Evolutionary conservation across 1,140 invertebrate species (phyloP), one percentile per base, ranked within the genome.

Genomic region (Batillaria attramentaria): DNA sequence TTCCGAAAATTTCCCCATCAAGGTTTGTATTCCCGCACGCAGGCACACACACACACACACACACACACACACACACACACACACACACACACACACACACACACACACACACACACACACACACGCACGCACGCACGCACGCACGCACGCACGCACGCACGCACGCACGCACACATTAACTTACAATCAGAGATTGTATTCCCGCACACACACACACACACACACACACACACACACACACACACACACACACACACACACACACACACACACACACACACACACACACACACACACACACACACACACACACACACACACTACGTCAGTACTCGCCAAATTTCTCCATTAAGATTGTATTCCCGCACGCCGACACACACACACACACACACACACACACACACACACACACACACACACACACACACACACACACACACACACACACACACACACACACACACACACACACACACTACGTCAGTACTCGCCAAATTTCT

Each of bases 31-130:
- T 13, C 46, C 8, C 24, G 24, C 46, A 50, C 46, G 24, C 46
- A 50, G 10, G 24, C 46, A 50, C 46, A 50, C 46, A 50, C 46
- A 50, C 46, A 50, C 46, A 50, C 46, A 50, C 46, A 50, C 46
- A 50, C 46, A 50, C 46, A 50, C 46, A 50, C 46, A 50, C 46
- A 50, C 46, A 50, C 46, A 50, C 46, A 50, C 46, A 50, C 46
- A 50, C 46, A 50, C 46, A 50, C 46, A 50, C 46, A 50, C 46
- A 50, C 46, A 50, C 46, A 50, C 46, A 50, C 46, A 50, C 46
- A 50, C 46, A 50, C 46, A 50, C 46, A 50, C 46, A 50, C 46
- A 50, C 46, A 24, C 46, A 50, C 46, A 24, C 46, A 50, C 46
- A 24, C 46, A 50, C 46, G 46, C 46, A 50, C 46, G 46, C 46